Percentiles rank a stretch among this genome's conserved stretches.
These are phyloP conservation scores for Anabas testudineus DNA, from an alignment of 2,797 vertebrate species.

Conservation along the genomic window DNA sequence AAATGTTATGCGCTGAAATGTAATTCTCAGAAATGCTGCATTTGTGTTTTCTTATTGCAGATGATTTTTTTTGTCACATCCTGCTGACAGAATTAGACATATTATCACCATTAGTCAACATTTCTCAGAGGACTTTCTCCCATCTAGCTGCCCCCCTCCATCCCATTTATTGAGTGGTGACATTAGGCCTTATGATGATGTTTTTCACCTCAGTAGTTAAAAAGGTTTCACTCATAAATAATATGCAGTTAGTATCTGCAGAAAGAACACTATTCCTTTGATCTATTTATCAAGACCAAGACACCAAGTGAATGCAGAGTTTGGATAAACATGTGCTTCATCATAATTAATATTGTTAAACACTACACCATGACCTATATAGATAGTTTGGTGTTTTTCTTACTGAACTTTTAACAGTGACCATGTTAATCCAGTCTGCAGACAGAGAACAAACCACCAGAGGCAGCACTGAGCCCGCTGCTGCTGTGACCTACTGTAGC, in stretches of 20 bases:
- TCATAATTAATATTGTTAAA: no score
- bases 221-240: constrained; percentile 45
- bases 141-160: constrained; percentile 8
- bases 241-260: constrained; percentile 33
- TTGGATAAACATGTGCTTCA: no score
- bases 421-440: no score
- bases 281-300: no score
- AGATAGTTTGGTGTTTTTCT: no score
- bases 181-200: constrained; percentile 23
- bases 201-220: not conserved
- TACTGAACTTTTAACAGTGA: no score
- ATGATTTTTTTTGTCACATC: not conserved
- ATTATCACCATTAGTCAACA: constrained; percentile 59
- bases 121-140: constrained; percentile 32
- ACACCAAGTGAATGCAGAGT: no score
- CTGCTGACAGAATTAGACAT: constrained; percentile 45
- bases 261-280: no score
- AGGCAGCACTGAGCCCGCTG: not conserved
- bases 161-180: constrained; percentile 25
- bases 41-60: constrained; percentile 44
- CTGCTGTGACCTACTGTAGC: not conserved
- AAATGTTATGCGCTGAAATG: constrained; percentile 48
- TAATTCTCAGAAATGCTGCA: constrained; percentile 62
- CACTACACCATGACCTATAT: no score
- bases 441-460: not conserved